Percentiles rank a stretch among this genome's conserved stretches.
Conservation (phyloP, 2,888 invertebrate genomes). For the Mechanitis messenoides region DNA sequence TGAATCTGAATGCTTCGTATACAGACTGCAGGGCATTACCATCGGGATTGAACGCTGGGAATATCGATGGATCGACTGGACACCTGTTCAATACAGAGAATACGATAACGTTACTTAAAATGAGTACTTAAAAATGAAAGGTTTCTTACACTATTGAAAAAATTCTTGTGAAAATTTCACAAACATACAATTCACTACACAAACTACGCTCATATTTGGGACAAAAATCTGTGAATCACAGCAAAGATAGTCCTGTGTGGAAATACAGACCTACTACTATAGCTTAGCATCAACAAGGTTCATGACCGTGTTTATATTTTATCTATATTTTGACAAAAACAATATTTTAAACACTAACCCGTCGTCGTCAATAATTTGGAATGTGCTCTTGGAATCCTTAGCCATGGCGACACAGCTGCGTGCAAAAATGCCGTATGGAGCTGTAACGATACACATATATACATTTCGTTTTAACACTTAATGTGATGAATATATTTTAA, state of each 20-base stretch:
- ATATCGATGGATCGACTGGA: constrained; percentile 94
- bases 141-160: background rate
- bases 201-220: too few relatives aligned
- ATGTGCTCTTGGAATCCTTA: constrained; percentile 96
- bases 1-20: constrained; percentile 96
- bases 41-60: constrained; percentile 93
- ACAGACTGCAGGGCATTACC: constrained; percentile 93
- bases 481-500: constrained; percentile 9
- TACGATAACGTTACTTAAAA: too few relatives aligned
- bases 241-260: too few relatives aligned
- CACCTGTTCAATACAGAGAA: constrained; percentile 72
- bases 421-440: constrained; percentile 96
- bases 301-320: background rate
- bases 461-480: background rate
- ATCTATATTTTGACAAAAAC: background rate
- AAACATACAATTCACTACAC: too few relatives aligned
- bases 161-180: too few relatives aligned
- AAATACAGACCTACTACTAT: too few relatives aligned
- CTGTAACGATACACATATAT: constrained; percentile 69
- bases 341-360: constrained; percentile 75
- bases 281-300: too few relatives aligned
- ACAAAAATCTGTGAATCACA: too few relatives aligned
- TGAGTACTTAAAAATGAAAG: too few relatives aligned
- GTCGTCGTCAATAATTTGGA: constrained; percentile 96
- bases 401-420: constrained; percentile 98